Evolutionary conservation across 2,888 invertebrate species (phyloP).

Genomic region (Chesias legatella): DNA sequence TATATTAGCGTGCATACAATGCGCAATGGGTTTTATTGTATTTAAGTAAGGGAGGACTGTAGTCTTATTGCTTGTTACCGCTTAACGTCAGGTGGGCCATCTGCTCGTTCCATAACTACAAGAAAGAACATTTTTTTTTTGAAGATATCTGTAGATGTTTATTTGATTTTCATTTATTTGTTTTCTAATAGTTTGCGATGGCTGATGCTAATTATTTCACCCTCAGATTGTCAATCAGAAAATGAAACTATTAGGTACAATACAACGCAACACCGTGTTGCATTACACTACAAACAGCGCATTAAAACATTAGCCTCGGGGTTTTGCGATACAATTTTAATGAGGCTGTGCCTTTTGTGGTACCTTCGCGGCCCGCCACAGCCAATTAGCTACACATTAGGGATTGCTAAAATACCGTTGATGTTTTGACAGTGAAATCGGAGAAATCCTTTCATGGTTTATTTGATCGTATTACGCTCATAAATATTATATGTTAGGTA

Average conservation of each 20-base stretch:
- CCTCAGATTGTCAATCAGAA: neutral
- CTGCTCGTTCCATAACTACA: no score
- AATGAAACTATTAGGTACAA: slow-evolving; percentile 30
- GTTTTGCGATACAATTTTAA: slow-evolving; percentile 61
- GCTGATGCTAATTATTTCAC: no score
- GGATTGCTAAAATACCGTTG: slow-evolving; percentile 12
- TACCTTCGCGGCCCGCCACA: slow-evolving; percentile 39
- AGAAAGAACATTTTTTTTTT: no score
- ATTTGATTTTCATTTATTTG: no score
- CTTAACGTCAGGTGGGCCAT: no score
- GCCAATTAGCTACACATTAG: slow-evolving; percentile 51
- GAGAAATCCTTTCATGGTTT: neutral
- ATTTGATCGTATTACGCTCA: neutral
- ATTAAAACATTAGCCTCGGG: slow-evolving; percentile 45
- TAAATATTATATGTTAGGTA: neutral
- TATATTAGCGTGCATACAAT: no score
- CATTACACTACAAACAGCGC: slow-evolving; percentile 53
- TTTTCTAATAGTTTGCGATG: no score
- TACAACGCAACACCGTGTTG: slow-evolving; percentile 38
- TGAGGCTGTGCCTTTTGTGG: slow-evolving; percentile 55
- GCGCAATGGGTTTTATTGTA: no score
- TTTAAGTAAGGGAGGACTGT: no score
- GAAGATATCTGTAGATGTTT: no score
- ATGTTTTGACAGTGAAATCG: slow-evolving; percentile 13
- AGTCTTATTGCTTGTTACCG: no score